Evolutionary conservation across 2,888 invertebrate species (phyloP).

Genomic region (Spilosoma lubricipeda): DNA sequence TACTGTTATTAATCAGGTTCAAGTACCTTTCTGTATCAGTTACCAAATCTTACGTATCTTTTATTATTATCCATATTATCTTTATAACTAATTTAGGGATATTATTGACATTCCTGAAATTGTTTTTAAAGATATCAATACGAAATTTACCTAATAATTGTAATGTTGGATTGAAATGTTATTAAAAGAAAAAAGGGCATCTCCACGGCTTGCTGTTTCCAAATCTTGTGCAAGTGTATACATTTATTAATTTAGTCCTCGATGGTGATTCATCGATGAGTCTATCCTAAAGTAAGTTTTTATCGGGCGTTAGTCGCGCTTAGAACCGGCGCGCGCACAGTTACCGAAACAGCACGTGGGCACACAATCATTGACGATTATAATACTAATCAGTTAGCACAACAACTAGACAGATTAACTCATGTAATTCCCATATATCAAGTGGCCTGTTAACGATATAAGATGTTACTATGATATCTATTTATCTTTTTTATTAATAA

Average conservation of each 20-base stretch:
- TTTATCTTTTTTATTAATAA: not conserved
- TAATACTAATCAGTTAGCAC: slow-evolving; percentile 27
- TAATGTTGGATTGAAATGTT: not conserved
- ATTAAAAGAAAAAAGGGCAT: slow-evolving; percentile 36
- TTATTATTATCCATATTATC: no score
- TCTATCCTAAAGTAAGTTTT: slow-evolving; percentile 82
- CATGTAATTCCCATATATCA: slow-evolving; percentile 7
- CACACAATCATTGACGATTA: slow-evolving; percentile 32
- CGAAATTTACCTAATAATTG: not conserved
- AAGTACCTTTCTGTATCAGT: slow-evolving; percentile 20
- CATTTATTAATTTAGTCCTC: slow-evolving; percentile 77
- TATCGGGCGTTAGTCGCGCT: slow-evolving; percentile 74
- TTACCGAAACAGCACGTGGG: slow-evolving; percentile 45
- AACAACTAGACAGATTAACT: slow-evolving; percentile 7
- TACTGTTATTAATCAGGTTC: slow-evolving; percentile 18
- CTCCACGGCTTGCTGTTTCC: slow-evolving; percentile 71
- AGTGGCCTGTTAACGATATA: slow-evolving; percentile 1
- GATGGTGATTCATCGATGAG: slow-evolving; percentile 84
- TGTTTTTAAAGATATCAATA: not conserved
- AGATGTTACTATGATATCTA: not conserved
- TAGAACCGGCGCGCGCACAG: slow-evolving; percentile 38
- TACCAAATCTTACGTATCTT: slow-evolving; percentile 6
- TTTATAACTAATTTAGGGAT: not conserved
- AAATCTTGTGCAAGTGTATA: slow-evolving; percentile 78
- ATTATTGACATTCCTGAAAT: not conserved